Base-by-base conservation (phyloP, 2,888 invertebrate genomes). In the Drosophila acutilabella region DNA sequence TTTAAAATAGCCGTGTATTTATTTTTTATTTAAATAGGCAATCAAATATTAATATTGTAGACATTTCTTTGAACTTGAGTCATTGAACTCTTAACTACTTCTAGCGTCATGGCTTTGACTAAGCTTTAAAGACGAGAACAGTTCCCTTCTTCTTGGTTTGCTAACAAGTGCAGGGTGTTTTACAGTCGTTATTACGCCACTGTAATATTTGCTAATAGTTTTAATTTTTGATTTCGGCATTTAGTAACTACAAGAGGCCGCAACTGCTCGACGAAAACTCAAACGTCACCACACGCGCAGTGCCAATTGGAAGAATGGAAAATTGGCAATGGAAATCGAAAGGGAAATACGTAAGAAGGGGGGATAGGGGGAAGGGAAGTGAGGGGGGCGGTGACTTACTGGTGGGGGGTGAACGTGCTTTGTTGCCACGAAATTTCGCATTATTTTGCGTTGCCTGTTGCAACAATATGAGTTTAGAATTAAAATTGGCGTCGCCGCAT, bases 401-500 rank as follows among this genome's bases (percentile, higher is more conserved):
- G 0, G 36, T 36, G 2, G 42, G 48, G 33, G 56, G 26, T 41
- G 51, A 51, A 62, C 72, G 74, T 73, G 74, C 74, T 52, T 20
- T 20, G 48, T 33, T 74, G 61, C 56, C 52, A 20, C 33, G 41
- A 41, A 48, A 41, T 45, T 64, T 66, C 66, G 78, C 81, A 80
- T 67, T 73, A 41, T 67, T 65, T 58, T 62, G 53, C 42, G 50
- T 48, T 53, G 13, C 36, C 5, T 67, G 72, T 57, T 77, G 69
- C 78, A 73, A 47, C 73, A 56, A 64, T 54, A 54, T 7, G 44
- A 59, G 16, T 59, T n/a, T 33, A 45, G 62, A 71, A 70, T 73
- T 59, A 62, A 72, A 70, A 69, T 70, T 78, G 74, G 48, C 75
- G 64, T 73, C 51, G 65, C 64, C 74, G 70, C 70, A 61, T 61